Base-by-base conservation (phyloP, 2,888 invertebrate species). In the Tetramorium bicarinatum region DNA sequence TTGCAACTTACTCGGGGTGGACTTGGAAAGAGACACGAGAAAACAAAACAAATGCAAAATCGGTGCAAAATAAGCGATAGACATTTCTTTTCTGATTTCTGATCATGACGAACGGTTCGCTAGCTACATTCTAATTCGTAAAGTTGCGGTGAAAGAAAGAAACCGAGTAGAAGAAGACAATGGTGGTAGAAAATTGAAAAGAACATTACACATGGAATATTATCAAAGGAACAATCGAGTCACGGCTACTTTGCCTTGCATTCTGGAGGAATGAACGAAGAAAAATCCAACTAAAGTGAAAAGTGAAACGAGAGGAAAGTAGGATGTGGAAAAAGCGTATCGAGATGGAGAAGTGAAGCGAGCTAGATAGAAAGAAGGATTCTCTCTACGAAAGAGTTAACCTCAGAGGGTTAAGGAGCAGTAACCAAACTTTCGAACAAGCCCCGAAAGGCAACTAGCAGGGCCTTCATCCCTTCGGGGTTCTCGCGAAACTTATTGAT, bases 401-500 rank as follows among this genome's bases (percentile, higher is more conserved):
- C 56, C 72, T 52, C 21, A 13, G 71, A 44, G 34, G 6, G 15
- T 21, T 56, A 72, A 79, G 72, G 21, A 72, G 34, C 56, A 47
- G 21, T 79, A 72, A 56, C 74, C 34, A 52, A 79, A 79, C 74
- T 79, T 79, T 72, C 77, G 29, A 71, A 56, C 79, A 79, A 67
- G 44, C 34, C 41, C 15, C 38, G 67, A 67, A 71, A 44, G 71
- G 56, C 41, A 56, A 41, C 25, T 18, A 25, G 41, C 6, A 49
- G 21, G 44, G 4, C 72, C 49, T 41, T 56, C 47, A 47, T 1
- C 34, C 56, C 74, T 72, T 56, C 44, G 15, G 34, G 74, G 44
- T 34, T 79, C 21, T 52, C 74, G 77, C 54, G 21, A 66, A 71
- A 79, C 72, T 79, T 72, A 79, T 79, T 72, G 79, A 79, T 79